Conservation (phyloP, 53 echinoderm and acorn worm genomes). For the Patiria pectinifera region DNA sequence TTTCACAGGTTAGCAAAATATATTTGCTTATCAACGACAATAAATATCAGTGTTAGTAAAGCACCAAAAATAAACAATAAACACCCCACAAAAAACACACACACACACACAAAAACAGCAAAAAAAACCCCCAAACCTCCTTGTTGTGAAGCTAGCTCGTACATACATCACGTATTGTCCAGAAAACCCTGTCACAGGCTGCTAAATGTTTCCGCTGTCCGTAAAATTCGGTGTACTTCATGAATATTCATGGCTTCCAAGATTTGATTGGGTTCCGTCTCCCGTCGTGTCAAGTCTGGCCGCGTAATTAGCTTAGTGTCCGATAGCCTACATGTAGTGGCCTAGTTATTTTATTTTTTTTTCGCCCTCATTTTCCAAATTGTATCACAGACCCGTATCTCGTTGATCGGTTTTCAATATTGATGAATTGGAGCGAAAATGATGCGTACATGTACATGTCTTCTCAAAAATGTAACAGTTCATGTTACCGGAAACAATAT, state of each 20-base stretch:
- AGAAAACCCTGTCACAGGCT: neutral
- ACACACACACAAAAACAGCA: too few relatives aligned
- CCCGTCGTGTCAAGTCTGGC: slow-evolving; percentile 2
- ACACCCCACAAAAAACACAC: too few relatives aligned
- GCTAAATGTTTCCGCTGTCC: neutral
- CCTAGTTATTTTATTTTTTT: neutral
- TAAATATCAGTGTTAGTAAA: too few relatives aligned
- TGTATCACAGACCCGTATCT: neutral
- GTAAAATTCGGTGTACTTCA: neutral
- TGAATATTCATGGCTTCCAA: slow-evolving; percentile 24
- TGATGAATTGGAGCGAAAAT: neutral
- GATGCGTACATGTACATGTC: too few relatives aligned
- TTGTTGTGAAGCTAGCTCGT: too few relatives aligned
- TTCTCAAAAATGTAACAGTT: too few relatives aligned
- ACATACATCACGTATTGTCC: too few relatives aligned
- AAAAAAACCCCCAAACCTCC: too few relatives aligned
- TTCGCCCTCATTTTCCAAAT: neutral
- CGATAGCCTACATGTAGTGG: slow-evolving; percentile 23
- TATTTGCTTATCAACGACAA: too few relatives aligned
- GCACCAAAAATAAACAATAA: too few relatives aligned
- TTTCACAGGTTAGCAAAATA: too few relatives aligned
- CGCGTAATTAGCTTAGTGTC: slow-evolving; percentile 22
- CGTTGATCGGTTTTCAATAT: neutral
- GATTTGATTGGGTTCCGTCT: neutral
- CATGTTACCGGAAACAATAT: too few relatives aligned